These are phyloP conservation scores for Stegostoma tigrinum DNA, from an alignment of 2,113 vertebrate species.

Conservation along the genomic window DNA sequence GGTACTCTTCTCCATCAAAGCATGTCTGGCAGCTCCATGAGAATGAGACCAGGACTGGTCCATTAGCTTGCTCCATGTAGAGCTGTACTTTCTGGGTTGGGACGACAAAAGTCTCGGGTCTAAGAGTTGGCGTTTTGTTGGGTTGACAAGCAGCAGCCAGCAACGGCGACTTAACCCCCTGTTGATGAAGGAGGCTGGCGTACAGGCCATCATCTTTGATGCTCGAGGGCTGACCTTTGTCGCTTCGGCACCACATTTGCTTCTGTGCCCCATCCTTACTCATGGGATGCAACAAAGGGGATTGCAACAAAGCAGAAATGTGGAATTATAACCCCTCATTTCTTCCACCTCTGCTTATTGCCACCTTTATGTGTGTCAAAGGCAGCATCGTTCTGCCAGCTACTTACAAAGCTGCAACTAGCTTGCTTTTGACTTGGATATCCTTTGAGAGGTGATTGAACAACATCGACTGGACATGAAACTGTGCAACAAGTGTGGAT, in stretches of 20 bases:
- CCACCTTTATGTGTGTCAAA: not conserved
- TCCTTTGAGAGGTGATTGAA: not conserved
- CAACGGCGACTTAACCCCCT: too few species aligned
- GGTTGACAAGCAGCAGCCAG: not conserved
- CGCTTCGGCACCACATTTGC: not conserved
- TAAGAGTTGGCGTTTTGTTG: not conserved
- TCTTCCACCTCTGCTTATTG: not conserved
- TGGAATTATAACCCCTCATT: not conserved
- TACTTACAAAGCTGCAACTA: not conserved
- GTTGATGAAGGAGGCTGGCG: not conserved
- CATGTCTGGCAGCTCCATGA: not conserved
- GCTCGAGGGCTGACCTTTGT: not conserved
- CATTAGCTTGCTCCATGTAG: too few species aligned
- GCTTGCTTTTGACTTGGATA: not conserved
- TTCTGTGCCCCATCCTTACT: not conserved
- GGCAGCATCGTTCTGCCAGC: not conserved
- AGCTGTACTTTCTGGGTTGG: not conserved
- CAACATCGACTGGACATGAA: not conserved
- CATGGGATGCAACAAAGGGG: not conserved
- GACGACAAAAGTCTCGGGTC: not conserved
- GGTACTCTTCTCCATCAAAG: not conserved
- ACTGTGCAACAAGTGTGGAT: not conserved
- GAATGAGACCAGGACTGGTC: not conserved
- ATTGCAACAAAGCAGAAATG: not conserved
- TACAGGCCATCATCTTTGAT: not conserved